phyloP scores from a whole-genome alignment of 2,797 vertebrate species.

The Pantherophis alleghaniensis region DNA sequence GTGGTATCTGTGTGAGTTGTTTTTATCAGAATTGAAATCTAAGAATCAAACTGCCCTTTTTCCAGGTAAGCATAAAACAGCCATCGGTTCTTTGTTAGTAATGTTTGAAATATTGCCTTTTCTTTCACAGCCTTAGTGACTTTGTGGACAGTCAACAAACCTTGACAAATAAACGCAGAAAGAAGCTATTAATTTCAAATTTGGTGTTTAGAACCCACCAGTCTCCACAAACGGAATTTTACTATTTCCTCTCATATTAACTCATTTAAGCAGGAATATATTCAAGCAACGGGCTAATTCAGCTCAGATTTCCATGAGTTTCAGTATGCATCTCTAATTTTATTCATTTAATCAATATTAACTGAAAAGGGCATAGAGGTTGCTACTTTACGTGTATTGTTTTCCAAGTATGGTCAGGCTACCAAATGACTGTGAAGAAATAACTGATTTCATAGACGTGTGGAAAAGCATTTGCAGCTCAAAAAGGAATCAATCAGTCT shows the following conservation, averaged over 20 bases:
- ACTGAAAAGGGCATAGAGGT: not conserved
- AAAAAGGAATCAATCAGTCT: not conserved
- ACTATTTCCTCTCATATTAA: not conserved
- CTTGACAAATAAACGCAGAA: not conserved
- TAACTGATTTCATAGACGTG: not conserved
- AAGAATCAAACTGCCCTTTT: not conserved
- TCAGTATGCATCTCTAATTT: not conserved
- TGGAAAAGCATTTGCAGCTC: not conserved
- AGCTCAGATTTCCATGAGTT: not conserved
- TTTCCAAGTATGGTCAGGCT: not conserved
- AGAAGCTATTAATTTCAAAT: not conserved
- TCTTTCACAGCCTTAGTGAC: not conserved
- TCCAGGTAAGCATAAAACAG: not conserved
- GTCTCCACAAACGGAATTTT: not conserved
- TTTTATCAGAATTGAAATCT: not conserved
- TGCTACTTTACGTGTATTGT: not conserved
- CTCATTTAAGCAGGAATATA: not conserved
- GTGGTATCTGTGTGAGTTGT: not conserved
- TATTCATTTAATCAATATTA: constrained; percentile 14
- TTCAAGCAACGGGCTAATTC: not conserved
- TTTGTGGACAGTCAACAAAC: not conserved
- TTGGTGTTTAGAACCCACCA: not conserved
- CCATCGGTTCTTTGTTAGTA: not conserved
- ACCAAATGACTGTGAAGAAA: not conserved
- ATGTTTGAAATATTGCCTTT: not conserved